phyloP scores from a whole-genome alignment of 2,888 invertebrate species.

The Polymixis flavicincta region DNA sequence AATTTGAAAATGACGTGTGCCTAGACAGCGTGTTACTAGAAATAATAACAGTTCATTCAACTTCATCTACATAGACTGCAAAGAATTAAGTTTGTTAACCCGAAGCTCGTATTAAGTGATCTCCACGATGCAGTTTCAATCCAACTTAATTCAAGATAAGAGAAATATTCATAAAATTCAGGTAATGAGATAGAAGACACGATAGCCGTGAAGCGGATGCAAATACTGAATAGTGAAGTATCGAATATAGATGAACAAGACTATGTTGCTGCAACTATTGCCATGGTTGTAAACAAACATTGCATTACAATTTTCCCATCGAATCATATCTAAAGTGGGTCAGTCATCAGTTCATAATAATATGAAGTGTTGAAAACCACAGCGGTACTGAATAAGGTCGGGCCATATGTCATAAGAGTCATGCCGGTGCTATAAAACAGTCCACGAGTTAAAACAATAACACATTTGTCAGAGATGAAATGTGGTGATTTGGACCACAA shows the following conservation, averaged over 20 bases:
- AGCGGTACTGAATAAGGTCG: constrained; percentile 74
- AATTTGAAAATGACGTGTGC: constrained; percentile 54
- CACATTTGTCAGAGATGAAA: constrained; percentile 80
- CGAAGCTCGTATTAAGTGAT: constrained; percentile 26
- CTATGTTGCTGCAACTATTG: constrained; percentile 1
- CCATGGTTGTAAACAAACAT: constrained; percentile 42
- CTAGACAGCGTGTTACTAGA: constrained; percentile 53
- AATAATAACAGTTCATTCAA: constrained; percentile 67
- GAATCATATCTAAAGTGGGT: constrained; percentile 57
- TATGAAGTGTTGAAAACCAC: constrained; percentile 68
- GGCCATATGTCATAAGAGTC: constrained; percentile 65
- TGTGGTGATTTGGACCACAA: constrained; percentile 74
- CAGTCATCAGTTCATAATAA: constrained; percentile 53
- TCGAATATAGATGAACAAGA: constrained; percentile 12
- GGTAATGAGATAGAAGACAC: neutral
- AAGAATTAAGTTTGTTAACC: constrained; percentile 61
- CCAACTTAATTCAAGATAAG: constrained; percentile 2
- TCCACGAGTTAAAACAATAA: constrained; percentile 85
- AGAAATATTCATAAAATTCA: constrained; percentile 7
- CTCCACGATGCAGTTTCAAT: constrained; percentile 30
- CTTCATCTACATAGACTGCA: constrained; percentile 49
- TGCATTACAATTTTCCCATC: constrained; percentile 55
- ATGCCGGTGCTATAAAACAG: constrained; percentile 74
- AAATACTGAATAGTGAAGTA: constrained; percentile 13
- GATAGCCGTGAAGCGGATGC: constrained; percentile 8